Base-by-base conservation (phyloP, 2,113 vertebrate genomes). In the Scartelaos histophorus region DNA sequence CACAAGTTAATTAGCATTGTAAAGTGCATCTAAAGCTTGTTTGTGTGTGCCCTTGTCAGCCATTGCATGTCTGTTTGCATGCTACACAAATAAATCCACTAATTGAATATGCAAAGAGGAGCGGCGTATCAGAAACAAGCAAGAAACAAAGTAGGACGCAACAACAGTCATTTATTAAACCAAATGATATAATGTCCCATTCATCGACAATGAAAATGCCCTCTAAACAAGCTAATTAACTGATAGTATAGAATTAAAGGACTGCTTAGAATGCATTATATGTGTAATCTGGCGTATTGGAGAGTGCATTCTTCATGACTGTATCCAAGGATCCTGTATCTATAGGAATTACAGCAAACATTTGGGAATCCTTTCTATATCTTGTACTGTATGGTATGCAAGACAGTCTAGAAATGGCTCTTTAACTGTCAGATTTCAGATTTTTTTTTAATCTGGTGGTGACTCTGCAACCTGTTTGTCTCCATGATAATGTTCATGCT, bases 61-160 rank as follows among this genome's bases (percentile, higher is more conserved):
- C 77, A 45, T 85, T 49, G 66, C 78, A 79, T 89, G 80, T 84
- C 73, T 88, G 87, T 91, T 86, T 87, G 84, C 83, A 81, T 71
- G 65, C 83, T 73, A 80, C 69, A 74, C 85, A 90, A 91, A 90
- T 78, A 88, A 85, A 89, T 87, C 66, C 81, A 70, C 80, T 77
- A 74, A 83, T 78, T 90, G 81, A 82, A 86, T 89, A 89, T 88
- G 88, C 86, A 89, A 86, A 84, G 78, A 88, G 83, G 72, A 86
- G 70, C 71, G 60, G 75, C 74, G 75, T 76, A 81, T 88, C 78
- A 83, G 74, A 58, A 60, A 67, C 70, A 79, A 80, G 84, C 62
- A 83, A 82, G 79, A 74, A 78, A 69, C 79, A 77, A 75, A 87
- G 76, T 75, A 62, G 45, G 72, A 82, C 0, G 17, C 74, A 69